phyloP scores from a whole-genome alignment of 2,888 invertebrate genomes.

The Lycocerus yunnanus region DNA sequence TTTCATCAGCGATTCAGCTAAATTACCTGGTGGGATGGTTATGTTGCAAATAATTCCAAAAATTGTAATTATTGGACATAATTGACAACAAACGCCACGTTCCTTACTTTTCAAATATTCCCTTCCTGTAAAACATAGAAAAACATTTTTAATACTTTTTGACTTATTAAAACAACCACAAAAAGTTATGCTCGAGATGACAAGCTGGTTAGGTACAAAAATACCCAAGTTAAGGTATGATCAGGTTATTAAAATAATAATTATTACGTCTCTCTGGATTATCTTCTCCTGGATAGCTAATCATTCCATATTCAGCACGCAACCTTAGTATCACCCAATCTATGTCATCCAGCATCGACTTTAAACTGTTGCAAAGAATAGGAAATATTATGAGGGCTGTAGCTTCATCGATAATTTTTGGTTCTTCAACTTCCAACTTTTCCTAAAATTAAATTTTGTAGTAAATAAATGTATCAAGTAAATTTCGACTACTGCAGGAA shows the following conservation, averaged over 20 bases:
- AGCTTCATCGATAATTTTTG: conserved; percentile 52
- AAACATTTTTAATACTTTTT: no score
- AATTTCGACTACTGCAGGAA: not conserved
- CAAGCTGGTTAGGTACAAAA: no score
- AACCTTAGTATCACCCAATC: conserved; percentile 53
- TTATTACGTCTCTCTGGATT: conserved; percentile 45
- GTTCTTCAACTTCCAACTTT: conserved; percentile 40
- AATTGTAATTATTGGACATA: conserved; percentile 60
- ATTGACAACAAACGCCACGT: conserved; percentile 62
- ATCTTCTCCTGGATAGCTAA: conserved; percentile 45
- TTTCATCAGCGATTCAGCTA: conserved; percentile 62
- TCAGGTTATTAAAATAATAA: no score
- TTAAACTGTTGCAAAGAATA: conserved; percentile 51
- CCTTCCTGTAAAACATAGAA: conserved; percentile 43
- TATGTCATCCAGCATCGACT: conserved; percentile 52
- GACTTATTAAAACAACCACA: no score
- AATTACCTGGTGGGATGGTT: conserved; percentile 58
- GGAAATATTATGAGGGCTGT: conserved; percentile 50
- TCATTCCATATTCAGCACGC: conserved; percentile 50
- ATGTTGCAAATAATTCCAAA: conserved; percentile 59
- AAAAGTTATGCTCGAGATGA: no score
- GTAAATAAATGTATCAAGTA: not conserved
- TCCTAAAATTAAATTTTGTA: conserved; percentile 37
- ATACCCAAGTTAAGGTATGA: no score
- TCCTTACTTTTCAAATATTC: conserved; percentile 60